phyloP scores from a whole-genome alignment of 2,797 vertebrate species.

The Channa striata region DNA sequence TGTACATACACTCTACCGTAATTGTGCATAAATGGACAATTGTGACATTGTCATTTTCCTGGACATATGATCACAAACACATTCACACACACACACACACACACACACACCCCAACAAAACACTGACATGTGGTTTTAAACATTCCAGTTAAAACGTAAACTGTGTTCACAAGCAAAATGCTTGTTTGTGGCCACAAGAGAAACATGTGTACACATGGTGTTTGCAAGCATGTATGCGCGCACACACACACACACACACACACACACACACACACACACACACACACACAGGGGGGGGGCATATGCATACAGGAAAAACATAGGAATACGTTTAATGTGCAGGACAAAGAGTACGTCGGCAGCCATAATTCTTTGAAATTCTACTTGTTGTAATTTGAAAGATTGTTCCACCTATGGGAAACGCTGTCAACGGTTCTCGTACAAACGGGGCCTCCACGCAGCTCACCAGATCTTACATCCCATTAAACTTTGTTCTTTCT shows the following conservation, averaged over 20 bases:
- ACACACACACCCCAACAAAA: neutral
- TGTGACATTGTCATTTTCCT: neutral
- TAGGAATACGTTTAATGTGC: conserved; percentile 23
- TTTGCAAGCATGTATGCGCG: conserved; percentile 36
- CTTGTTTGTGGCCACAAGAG: conserved; percentile 8
- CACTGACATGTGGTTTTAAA: neutral
- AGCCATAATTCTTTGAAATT: conserved; percentile 12
- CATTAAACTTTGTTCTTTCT: conserved; percentile 14
- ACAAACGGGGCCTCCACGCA: conserved; percentile 40
- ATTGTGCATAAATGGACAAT: too few species aligned
- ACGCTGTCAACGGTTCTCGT: conserved; percentile 36
- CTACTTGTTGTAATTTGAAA: conserved; percentile 59
- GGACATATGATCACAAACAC: neutral
- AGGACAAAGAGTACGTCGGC: neutral
- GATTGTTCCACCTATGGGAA: conserved; percentile 55
- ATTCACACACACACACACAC: too few species aligned
- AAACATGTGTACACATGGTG: conserved; percentile 24
- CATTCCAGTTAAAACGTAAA: conserved; percentile 13
- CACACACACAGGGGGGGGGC: too few species aligned
- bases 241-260: conserved; percentile 11
- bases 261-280: neutral
- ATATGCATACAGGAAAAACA: neutral
- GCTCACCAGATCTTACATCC: conserved; percentile 3
- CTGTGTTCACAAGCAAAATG: neutral
- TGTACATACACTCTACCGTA: too few species aligned